These are phyloP conservation scores for Burhinus bistriatus DNA, from an alignment of 2,113 vertebrate species.

Conservation along the genomic window DNA sequence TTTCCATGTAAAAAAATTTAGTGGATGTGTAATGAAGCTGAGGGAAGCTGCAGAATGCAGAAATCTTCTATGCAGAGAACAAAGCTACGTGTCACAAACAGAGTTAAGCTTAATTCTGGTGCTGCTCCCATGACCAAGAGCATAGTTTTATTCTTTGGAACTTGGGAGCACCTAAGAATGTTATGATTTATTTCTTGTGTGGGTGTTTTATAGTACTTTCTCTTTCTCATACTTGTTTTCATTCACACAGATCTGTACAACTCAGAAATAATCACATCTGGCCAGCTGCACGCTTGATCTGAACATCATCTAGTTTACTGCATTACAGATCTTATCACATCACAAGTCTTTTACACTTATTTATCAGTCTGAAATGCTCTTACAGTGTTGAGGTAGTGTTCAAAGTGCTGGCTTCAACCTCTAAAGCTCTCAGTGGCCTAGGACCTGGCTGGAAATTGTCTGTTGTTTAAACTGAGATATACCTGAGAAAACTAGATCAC, in stretches of 20 bases:
- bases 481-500: neutral
- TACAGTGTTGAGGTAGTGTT: neutral
- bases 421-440: neutral
- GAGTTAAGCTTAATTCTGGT: neutral
- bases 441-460: neutral
- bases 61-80: neutral
- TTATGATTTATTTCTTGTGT: neutral
- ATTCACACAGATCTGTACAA: neutral
- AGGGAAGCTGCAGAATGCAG: neutral
- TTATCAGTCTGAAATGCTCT: neutral
- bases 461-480: neutral
- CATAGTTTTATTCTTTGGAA: neutral
- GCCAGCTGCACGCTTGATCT: accelerated
- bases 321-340: neutral
- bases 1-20: neutral
- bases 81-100: neutral
- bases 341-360: neutral
- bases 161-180: neutral
- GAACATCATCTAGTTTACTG: neutral
- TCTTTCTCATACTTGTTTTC: neutral
- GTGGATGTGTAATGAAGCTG: neutral
- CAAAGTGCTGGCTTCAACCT: neutral
- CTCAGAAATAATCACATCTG: neutral
- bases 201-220: neutral
- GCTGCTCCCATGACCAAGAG: accelerated